Base-by-base conservation (phyloP, 2,888 invertebrate genomes). In the Eurytoma californica region DNA sequence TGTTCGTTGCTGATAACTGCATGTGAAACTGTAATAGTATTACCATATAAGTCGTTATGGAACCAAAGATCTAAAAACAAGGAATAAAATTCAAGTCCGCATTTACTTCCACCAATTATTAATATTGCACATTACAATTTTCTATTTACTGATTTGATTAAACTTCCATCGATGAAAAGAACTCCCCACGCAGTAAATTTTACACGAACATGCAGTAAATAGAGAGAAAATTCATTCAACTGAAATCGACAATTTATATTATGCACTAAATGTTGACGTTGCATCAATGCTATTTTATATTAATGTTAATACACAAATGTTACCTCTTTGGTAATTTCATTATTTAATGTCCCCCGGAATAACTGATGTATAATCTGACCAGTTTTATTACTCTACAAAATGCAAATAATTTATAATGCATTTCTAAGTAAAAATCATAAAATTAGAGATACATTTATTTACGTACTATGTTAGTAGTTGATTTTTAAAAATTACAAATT, bases 131-230 rank as follows among this genome's bases (percentile, higher is more conserved):
- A 16, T 14, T 14, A 20, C 0, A 55, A 53, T 12, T n/a, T 4
- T 55, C 30, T 7, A 74, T 65, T 74, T 24, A 79, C 74, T 1
- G 79, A 79, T 16, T 74, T 63, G 3, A 79, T 39, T 14, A 79
- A 74, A 16, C 30, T 69, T 4, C 79, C 65, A 39, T 79, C 69
- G 7, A 79, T 39, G 5, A 30, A 2, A 20, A 79, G 65, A 49
- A 73, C 47, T 28, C 73, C 79, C 49, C 63, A 74, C 0, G 79
- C 73, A 0, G 79, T 79, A 51, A 79, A 79, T 57, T 79, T 68
- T 3, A 79, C 14, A 0, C 16, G 16, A 2, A 51, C 20, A 13
- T 74, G 73, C 12, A 51, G 69, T 20, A 79, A 51, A 30, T 69
- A 69, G 14, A 49, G 51, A 2, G 74, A 65, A 61, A 79, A 79